Conservation (phyloP, 2,888 invertebrate genomes). For the Acleris literana region DNA sequence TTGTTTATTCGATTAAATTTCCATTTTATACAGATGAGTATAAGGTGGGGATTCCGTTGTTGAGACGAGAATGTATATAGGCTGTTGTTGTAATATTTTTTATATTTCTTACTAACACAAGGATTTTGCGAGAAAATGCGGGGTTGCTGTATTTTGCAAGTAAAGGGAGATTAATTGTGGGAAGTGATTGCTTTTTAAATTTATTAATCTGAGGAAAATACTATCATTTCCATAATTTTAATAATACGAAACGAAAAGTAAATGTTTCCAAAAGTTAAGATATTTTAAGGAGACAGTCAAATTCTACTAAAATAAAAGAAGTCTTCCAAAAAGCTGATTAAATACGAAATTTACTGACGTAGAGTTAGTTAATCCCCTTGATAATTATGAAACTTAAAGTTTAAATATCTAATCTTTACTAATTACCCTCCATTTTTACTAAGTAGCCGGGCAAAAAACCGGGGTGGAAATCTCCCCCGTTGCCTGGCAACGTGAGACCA, state of each 20-base stretch:
- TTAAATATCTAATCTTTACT: neutral
- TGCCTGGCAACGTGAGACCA: conserved; percentile 73
- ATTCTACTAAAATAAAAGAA: too few species aligned
- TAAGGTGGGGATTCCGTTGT: conserved; percentile 51
- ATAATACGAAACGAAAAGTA: too few species aligned
- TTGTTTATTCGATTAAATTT: conserved; percentile 43
- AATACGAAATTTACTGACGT: too few species aligned
- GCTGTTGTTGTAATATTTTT: conserved; percentile 64
- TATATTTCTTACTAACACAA: conserved; percentile 67
- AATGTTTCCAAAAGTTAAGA: too few species aligned
- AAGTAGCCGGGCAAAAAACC: conserved; percentile 19
- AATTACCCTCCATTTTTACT: conserved; percentile 4
- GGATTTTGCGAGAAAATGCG: conserved; percentile 68
- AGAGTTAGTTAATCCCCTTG: too few species aligned
- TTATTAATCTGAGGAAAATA: neutral
- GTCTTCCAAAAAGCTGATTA: too few species aligned
- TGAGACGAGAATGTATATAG: conserved; percentile 47
- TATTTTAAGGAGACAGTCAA: too few species aligned
- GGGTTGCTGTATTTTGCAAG: conserved; percentile 35
- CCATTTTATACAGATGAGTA: conserved; percentile 10
- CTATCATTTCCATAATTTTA: too few species aligned
- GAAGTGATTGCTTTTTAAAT: conserved; percentile 52
- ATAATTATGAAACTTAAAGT: too few species aligned
- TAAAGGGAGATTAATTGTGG: conserved; percentile 43
- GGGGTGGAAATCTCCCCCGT: conserved; percentile 44